Evolutionary conservation across 2,797 vertebrate species (phyloP).

Genomic region (Protonibea diacanthus): DNA sequence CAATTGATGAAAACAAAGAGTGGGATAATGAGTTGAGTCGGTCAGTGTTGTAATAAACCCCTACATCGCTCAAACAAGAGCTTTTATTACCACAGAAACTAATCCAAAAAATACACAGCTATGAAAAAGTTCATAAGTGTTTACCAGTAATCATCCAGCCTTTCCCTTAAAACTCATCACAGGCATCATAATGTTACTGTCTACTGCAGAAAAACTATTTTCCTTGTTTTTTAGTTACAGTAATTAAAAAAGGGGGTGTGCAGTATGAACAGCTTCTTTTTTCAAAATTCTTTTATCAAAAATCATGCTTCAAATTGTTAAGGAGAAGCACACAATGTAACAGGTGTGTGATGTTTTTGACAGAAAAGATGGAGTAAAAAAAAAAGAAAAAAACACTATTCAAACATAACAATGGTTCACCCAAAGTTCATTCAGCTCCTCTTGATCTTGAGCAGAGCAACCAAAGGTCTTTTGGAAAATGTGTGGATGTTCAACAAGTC

Average conservation of each 20-base stretch:
- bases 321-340: background rate
- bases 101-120: background rate
- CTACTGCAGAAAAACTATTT: background rate
- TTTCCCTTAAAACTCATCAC: conserved; percentile 10
- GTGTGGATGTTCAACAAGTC: conserved; percentile 29
- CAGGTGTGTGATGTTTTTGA: background rate
- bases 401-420: conserved; percentile 15
- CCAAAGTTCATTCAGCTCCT: conserved; percentile 17
- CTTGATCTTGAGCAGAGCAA: conserved; percentile 24
- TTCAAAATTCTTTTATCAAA: background rate
- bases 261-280: background rate
- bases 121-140: conserved; percentile 7
- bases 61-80: background rate
- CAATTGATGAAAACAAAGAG: too few relatives aligned
- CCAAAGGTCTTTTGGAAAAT: conserved; percentile 16
- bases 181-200: conserved; percentile 7
- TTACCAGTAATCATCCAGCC: conserved; percentile 7
- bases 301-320: background rate
- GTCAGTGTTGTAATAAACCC: too few relatives aligned
- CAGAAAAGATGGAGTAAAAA: background rate
- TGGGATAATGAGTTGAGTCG: too few relatives aligned
- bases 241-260: background rate
- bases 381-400: conserved; percentile 13
- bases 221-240: conserved; percentile 16
- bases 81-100: background rate